Base-by-base conservation (phyloP, 2,888 invertebrate genomes). In the Aspidapion aeneum region DNA sequence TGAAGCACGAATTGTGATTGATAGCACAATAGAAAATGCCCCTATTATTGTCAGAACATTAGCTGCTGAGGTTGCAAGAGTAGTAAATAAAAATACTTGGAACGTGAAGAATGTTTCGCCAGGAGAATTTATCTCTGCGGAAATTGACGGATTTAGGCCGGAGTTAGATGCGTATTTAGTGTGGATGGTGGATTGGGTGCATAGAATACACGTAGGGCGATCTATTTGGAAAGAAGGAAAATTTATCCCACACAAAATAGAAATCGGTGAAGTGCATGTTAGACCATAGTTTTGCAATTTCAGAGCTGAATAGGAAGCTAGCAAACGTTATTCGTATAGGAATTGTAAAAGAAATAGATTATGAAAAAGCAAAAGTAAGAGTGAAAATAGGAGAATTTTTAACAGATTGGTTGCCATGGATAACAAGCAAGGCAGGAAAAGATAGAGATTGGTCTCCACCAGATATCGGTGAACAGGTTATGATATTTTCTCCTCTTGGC, bases 381-480 rank as follows among this genome's bases (percentile, higher is more conserved):
- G n/a, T n/a, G n/a, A n/a, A n/a, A n/a, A n/a, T n/a, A n/a, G 57
- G 57, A 21, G 57, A 57, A 57, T 57, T 57, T 57, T 21, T 57
- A 58, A 50, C 58, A 58, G 49, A 58, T 50, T 58, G n/a, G 1
- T 49, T 58, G 20, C 58, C 58, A 19, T 50, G 58, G 50, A 16
- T 58, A 50, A 57, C 57, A 17, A 57, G 57, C 48, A 57, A 57
- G 18, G 57, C 57, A 57, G 57, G 57, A 57, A 57, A 57, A 57
- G 57, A 50, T 58, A 58, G 58, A 58, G 50, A 58, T 58, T 58
- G 58, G 58, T 58, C 50, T 58, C 58, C 58, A 5, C 58, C 58
- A 58, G 58, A 58, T 58, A 58, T 58, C 20, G 58, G 19, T 58
- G 58, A 58, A 19, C 49, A 58, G 19, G 58, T 58, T 18, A n/a